phyloP scores from a whole-genome alignment of 2,797 vertebrate species.

The Myripristis murdjan region DNA sequence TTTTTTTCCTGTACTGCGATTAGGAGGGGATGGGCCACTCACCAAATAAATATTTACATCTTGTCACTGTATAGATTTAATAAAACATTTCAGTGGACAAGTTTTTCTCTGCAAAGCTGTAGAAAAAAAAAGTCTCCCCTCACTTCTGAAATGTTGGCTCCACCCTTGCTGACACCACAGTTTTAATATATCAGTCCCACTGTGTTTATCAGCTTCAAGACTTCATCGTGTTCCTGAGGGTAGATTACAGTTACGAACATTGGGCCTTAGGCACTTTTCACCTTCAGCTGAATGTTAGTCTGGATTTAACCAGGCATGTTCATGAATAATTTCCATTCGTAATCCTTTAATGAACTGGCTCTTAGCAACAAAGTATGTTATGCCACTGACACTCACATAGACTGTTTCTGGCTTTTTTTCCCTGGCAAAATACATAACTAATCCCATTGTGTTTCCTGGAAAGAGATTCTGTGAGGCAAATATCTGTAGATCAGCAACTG shows the following conservation, averaged over 20 bases:
- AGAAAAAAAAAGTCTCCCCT: no score
- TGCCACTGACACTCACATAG: constrained; percentile 22
- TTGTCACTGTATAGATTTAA: no score
- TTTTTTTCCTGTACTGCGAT: no score
- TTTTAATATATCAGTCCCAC: constrained; percentile 7
- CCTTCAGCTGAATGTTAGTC: constrained; percentile 28
- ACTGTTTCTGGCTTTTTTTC: constrained; percentile 37
- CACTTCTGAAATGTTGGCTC: no score
- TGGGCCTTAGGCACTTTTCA: constrained; percentile 11
- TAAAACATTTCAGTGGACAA: no score
- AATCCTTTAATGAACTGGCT: constrained; percentile 42
- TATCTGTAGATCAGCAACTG: constrained; percentile 62
- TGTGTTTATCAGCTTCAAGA: constrained; percentile 12
- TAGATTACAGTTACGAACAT: constrained; percentile 7
- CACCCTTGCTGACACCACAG: constrained; percentile 17
- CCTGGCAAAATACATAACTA: constrained; percentile 56
- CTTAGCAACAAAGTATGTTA: constrained; percentile 1
- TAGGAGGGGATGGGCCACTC: no score
- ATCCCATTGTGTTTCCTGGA: constrained; percentile 44
- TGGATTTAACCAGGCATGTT: constrained; percentile 23
- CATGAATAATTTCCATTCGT: constrained; percentile 41
- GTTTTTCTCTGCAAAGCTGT: no score
- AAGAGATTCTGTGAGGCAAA: constrained; percentile 36
- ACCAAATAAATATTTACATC: no score
- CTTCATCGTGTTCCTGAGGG: constrained; percentile 12